A percentile compares a stretch with the other conserved stretches of the same genome.
Evolutionary conservation across 1,140 invertebrate genomes (phyloP).

Genomic region (Lepidurus packardi): DNA sequence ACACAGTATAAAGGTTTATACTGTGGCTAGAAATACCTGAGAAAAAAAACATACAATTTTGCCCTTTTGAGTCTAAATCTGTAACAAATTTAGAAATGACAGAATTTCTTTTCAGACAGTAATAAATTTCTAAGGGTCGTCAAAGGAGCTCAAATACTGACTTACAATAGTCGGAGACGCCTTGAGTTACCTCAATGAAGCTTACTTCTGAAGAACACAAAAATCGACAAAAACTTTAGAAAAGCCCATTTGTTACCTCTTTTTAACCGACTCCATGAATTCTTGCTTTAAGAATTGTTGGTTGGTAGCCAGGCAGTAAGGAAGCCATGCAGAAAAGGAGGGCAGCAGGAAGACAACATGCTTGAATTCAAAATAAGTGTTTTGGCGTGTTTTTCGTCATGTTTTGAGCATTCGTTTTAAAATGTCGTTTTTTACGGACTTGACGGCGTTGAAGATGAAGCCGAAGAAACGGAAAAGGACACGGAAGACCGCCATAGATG

Average conservation of each 20-base stretch:
- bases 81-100: not conserved
- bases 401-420: not conserved
- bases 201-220: not conserved
- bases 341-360: not conserved
- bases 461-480: constrained; percentile 1
- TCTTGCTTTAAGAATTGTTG: not conserved
- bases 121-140: not conserved
- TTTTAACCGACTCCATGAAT: not conserved
- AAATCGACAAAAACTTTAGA: not conserved
- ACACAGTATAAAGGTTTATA: too few relatives aligned
- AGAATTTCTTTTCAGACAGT: not conserved
- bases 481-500: constrained; percentile 9
- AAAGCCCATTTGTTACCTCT: not conserved
- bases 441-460: constrained; percentile 5
- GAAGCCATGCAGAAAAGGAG: constrained; percentile 10
- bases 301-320: not conserved
- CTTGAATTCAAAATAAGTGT: constrained; percentile 3
- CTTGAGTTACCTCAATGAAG: not conserved
- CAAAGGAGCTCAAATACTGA: not conserved
- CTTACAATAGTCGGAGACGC: not conserved
- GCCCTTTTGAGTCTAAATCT: not conserved
- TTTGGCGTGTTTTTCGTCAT: not conserved
- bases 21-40: too few relatives aligned
- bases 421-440: not conserved
- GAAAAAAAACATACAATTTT: not conserved